phyloP scores from a whole-genome alignment of 2,888 invertebrate genomes.

The Icerya purchasi region DNA sequence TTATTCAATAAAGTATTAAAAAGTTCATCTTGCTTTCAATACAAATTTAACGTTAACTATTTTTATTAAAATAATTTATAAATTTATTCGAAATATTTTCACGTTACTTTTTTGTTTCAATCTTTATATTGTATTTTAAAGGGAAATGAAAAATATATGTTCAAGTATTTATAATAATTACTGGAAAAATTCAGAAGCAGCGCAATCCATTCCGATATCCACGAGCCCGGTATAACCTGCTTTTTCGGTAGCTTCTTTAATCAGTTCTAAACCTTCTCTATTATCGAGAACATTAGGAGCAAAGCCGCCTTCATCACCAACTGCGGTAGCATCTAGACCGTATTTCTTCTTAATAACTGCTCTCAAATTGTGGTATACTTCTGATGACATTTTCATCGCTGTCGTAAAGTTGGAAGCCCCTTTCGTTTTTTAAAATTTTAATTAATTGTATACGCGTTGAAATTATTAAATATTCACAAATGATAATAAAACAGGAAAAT shows the following conservation, averaged over 20 bases:
- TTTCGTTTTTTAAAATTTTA: slow-evolving; percentile 21
- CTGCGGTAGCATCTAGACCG: slow-evolving; percentile 89
- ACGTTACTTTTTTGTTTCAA: no score
- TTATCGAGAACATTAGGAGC: slow-evolving; percentile 95
- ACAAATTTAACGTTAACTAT: no score
- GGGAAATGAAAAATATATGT: no score
- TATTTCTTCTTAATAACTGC: slow-evolving; percentile 81
- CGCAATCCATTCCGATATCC: slow-evolving; percentile 97
- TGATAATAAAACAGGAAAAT: not conserved
- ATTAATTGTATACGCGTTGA: not conserved
- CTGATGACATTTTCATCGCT: slow-evolving; percentile 96
- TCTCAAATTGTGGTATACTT: slow-evolving; percentile 87
- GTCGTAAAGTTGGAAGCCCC: slow-evolving; percentile 82
- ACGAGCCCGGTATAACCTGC: slow-evolving; percentile 94
- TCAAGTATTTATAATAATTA: no score
- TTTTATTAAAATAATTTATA: no score
- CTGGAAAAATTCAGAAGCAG: slow-evolving; percentile 92
- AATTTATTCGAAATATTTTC: no score
- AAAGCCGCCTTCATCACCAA: slow-evolving; percentile 98
- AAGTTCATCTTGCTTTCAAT: no score
- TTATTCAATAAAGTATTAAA: no score
- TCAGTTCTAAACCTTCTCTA: slow-evolving; percentile 73
- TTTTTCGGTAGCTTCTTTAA: slow-evolving; percentile 71
- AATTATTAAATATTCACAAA: not conserved
- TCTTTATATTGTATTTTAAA: no score